Evolutionary conservation across 2,113 vertebrate genomes (phyloP), one percentile per base, ranked within the genome.

Genomic region (Pogonocichla stellata): DNA sequence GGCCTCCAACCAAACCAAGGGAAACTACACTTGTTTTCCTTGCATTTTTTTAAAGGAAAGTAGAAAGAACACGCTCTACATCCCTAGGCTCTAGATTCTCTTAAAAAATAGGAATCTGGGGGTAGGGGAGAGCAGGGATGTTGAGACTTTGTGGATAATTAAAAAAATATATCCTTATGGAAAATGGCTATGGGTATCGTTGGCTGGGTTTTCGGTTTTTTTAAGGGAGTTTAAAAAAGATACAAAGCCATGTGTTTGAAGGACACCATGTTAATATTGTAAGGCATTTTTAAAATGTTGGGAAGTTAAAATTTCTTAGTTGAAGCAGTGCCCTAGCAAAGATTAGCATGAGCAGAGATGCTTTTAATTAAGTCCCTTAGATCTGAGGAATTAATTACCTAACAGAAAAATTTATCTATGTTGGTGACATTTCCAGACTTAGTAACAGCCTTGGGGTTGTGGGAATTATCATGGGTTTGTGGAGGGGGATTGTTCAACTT

Each of bases 71-170:
- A 12, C 13, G 14, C 0, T 3, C 9, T 1, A 5, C 33, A 54
- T 71, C 13, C 16, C 24, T 43, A 47, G 14, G 9, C 12, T 74
- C 25, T 64, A 29, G 34, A n/a, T 66, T 79, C 2, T 86, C 19
- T 71, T 79, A 33, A 42, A 31, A 64, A 38, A 3, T 2, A 78
- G 8, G 28, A 36, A n/a, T 17, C 17, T 33, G 0, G 6, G 2
- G 8, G 4, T 0, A 3, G 4, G 15, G 29, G 6, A 8, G 4
- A n/a, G 43, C 43, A 38, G 23, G 17, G 5, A 7, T 43, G 6
- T 50, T 53, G 34, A 62, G 36, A 36, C 16, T 57, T 77, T 7
- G 9, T 53, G 28, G 16, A 6, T 69, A 60, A 88, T 16, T 48
- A 10, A 0, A 24, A 38, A 58, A 57, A 38, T 8, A 16, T 1